Conservation (phyloP, 1,140 invertebrate species). For the Antheraea mylitta region DNA sequence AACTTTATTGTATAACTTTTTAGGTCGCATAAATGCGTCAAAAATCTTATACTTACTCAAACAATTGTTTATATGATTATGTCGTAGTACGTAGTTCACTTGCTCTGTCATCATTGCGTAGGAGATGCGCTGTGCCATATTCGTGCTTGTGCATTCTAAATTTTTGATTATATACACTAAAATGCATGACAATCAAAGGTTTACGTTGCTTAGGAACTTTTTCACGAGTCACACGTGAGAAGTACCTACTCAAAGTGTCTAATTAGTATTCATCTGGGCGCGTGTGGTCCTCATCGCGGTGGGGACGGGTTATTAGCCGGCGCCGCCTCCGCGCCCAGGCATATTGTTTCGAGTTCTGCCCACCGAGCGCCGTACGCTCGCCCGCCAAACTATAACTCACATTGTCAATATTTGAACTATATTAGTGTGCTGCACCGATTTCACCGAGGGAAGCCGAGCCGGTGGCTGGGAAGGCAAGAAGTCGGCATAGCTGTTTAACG, state of each 20-base stretch:
- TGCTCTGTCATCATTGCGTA: conserved; percentile 19
- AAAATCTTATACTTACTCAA: conserved; percentile 19
- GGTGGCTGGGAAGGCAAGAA: conserved; percentile 83
- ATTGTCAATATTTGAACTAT: conserved; percentile 70
- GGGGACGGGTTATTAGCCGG: conserved; percentile 78
- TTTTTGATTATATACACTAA: background rate
- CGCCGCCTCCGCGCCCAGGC: conserved; percentile 75
- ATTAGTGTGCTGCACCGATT: conserved; percentile 39
- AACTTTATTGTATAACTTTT: background rate
- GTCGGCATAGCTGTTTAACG: conserved; percentile 84
- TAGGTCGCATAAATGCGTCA: conserved; percentile 16
- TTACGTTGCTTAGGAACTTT: conserved; percentile 21
- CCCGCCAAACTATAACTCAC: conserved; percentile 58
- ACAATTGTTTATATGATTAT: background rate
- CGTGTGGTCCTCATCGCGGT: conserved; percentile 73
- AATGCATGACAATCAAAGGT: background rate
- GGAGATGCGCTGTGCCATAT: conserved; percentile 12
- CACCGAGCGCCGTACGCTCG: conserved; percentile 69
- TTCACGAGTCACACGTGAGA: conserved; percentile 49
- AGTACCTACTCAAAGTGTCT: conserved; percentile 68
- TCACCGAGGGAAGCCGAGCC: conserved; percentile 50
- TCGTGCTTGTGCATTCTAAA: conserved; percentile 4
- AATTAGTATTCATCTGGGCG: conserved; percentile 78
- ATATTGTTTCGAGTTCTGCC: conserved; percentile 75
- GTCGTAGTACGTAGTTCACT: conserved; percentile 17